A percentile compares a stretch with the other conserved stretches of the same genome.
Conservation (phyloP, 2,888 invertebrate species). For the Gerosis bhagava region DNA sequence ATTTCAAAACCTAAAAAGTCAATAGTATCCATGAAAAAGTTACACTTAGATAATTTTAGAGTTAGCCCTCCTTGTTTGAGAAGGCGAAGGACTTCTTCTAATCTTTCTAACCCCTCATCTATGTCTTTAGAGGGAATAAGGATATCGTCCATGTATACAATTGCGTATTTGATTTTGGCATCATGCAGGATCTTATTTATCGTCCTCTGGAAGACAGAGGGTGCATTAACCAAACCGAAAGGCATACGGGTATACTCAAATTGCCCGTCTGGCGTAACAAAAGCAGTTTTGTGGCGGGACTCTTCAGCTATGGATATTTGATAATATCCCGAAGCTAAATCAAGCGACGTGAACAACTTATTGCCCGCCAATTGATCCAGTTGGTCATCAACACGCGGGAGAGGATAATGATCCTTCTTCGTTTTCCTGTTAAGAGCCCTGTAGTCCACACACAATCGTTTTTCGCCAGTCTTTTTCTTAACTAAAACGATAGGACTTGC, state of each 20-base stretch:
- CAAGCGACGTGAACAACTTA: conserved; percentile 25
- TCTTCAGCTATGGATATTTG: conserved; percentile 40
- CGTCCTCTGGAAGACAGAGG: conserved; percentile 47
- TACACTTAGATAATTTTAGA: conserved; percentile 32
- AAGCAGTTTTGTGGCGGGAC: conserved; percentile 46
- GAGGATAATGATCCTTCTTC: conserved; percentile 31
- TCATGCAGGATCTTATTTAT: conserved; percentile 39
- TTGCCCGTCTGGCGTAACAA: conserved; percentile 50
- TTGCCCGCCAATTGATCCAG: conserved; percentile 27
- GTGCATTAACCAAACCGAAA: conserved; percentile 53
- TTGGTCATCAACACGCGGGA: conserved; percentile 35
- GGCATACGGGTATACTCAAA: conserved; percentile 50
- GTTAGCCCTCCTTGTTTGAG: conserved; percentile 32
- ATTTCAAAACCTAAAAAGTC: conserved; percentile 30
- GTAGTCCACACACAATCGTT: conserved; percentile 36
- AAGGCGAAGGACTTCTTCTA: conserved; percentile 28
- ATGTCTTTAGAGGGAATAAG: conserved; percentile 24
- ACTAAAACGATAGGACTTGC: conserved; percentile 38
- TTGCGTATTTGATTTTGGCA: conserved; percentile 25
- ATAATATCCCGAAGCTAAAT: conserved; percentile 32
- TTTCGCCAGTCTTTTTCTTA: conserved; percentile 33
- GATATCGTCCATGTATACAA: conserved; percentile 33
- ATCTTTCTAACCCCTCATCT: conserved; percentile 18
- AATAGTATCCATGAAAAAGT: conserved; percentile 25
- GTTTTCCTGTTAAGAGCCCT: conserved; percentile 32